phyloP scores from a whole-genome alignment of 2,888 invertebrate species.

The Strigamia crassipes region DNA sequence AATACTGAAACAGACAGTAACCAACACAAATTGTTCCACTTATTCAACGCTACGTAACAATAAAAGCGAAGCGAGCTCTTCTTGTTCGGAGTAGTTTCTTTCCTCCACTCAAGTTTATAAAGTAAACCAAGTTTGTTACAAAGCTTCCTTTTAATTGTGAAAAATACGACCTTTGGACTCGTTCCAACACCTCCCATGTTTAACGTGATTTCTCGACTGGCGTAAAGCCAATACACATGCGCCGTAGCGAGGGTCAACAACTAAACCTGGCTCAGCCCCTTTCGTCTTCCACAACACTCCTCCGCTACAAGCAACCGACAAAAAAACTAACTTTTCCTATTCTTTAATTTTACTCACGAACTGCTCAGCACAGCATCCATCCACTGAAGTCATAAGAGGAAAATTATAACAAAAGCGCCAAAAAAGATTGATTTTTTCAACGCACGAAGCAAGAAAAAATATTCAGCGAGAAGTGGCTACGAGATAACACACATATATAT shows the following conservation, averaged over 20 bases:
- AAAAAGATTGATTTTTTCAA: background rate
- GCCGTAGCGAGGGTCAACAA: conserved; percentile 11
- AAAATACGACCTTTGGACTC: conserved; percentile 26
- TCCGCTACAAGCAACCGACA: background rate
- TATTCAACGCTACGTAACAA: too few species aligned
- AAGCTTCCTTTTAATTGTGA: conserved; percentile 27
- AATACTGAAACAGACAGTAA: too few species aligned
- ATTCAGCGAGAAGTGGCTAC: background rate
- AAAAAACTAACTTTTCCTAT: conserved; percentile 15
- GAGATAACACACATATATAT: background rate
- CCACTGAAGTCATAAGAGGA: conserved; percentile 23
- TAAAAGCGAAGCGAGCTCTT: too few species aligned
- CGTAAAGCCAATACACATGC: conserved; percentile 12
- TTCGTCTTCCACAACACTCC: conserved; percentile 1
- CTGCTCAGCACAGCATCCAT: conserved; percentile 22
- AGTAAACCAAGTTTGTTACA: conserved; percentile 18
- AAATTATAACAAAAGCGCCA: conserved; percentile 39
- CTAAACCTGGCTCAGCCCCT: background rate
- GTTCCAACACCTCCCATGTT: conserved; percentile 40
- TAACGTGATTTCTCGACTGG: conserved; percentile 27
- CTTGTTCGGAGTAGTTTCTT: background rate
- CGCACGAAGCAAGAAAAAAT: background rate
- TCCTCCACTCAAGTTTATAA: background rate
- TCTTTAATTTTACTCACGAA: conserved; percentile 36
- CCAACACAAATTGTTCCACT: too few species aligned